These are phyloP conservation scores for Puntigrus tetrazona DNA, from an alignment of 2,113 vertebrate species.

Conservation along the genomic window DNA sequence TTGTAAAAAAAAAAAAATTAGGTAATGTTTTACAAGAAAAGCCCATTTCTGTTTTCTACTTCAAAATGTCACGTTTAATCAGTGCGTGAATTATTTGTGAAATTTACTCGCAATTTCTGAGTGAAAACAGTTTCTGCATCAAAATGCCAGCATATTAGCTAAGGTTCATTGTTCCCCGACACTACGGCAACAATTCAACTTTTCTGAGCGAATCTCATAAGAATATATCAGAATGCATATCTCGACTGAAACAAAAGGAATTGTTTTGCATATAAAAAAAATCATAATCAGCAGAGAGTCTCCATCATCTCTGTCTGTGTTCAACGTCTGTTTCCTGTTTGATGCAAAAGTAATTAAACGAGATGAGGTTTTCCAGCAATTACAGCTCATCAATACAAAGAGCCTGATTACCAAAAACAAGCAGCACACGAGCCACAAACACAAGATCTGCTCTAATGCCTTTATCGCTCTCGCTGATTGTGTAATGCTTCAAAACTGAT, in stretches of 20 bases:
- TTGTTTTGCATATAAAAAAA: neutral
- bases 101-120: too few species aligned
- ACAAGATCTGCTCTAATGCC: neutral
- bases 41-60: too few species aligned
- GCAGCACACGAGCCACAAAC: conserved; percentile 30
- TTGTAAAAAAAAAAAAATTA: too few species aligned
- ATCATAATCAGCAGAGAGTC: neutral
- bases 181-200: neutral
- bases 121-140: too few species aligned
- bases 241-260: neutral
- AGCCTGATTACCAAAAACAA: conserved; percentile 41
- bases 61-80: too few species aligned
- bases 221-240: neutral
- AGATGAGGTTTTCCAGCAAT: conserved; percentile 42
- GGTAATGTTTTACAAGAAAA: too few species aligned
- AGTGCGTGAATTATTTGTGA: too few species aligned
- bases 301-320: conserved; percentile 28
- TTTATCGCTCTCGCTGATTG: neutral
- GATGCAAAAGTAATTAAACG: conserved; percentile 48
- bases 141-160: too few species aligned
- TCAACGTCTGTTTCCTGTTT: conserved; percentile 35
- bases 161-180: neutral
- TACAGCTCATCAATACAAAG: conserved; percentile 52
- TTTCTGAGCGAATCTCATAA: neutral
- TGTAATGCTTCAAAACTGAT: neutral